Percentiles rank a stretch among this genome's conserved stretches.
These are phyloP conservation scores for Platyrinchus mystaceus DNA, from an alignment of 2,797 vertebrate genomes.

Conservation along the genomic window DNA sequence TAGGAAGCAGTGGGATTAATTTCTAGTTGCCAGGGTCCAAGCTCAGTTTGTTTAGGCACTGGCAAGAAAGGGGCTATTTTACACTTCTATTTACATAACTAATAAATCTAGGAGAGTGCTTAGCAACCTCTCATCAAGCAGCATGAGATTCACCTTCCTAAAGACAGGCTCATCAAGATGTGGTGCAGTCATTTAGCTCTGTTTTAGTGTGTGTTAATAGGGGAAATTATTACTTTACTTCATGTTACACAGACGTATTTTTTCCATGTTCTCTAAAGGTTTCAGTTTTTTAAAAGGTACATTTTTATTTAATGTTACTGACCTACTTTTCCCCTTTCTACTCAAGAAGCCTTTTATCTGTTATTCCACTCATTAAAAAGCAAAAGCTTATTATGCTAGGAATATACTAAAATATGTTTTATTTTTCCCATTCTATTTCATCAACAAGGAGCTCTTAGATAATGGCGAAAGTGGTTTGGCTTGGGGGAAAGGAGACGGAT, in stretches of 20 bases:
- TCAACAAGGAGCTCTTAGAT: background rate
- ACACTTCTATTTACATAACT: background rate
- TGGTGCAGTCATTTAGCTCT: background rate
- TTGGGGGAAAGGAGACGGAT: background rate
- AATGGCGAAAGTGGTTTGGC: background rate
- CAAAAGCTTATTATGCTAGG: background rate
- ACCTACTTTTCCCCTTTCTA: background rate
- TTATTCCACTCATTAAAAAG: background rate
- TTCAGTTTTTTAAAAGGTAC: background rate
- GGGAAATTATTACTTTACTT: background rate
- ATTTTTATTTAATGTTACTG: background rate
- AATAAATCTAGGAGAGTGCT: background rate
- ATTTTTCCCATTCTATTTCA: background rate
- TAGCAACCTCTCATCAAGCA: background rate
- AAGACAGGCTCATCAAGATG: background rate
- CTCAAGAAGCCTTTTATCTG: background rate
- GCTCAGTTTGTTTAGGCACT: background rate
- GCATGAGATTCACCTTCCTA: background rate
- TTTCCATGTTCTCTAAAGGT: background rate
- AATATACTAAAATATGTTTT: background rate
- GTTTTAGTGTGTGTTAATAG: background rate
- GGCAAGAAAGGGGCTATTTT: background rate
- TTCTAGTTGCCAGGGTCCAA: background rate
- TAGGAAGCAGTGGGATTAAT: conserved; percentile 17
- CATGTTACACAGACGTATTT: background rate